Evolutionary conservation across 2,888 invertebrate genomes (phyloP), one percentile per base, ranked within the genome.

Genomic region (Tinea semifulvella): DNA sequence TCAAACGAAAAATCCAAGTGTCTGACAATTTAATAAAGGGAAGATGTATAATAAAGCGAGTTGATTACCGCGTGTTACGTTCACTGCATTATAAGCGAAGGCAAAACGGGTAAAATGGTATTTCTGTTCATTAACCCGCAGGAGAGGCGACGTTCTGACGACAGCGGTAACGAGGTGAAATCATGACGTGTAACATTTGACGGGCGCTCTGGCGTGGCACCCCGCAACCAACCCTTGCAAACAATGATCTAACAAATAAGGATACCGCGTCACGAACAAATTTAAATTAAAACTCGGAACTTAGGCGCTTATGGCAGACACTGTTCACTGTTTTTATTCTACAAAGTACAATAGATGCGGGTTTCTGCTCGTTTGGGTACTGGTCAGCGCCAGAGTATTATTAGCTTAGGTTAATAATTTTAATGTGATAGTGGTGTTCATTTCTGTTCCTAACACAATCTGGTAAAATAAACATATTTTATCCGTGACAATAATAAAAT

Each of bases 71-170:
- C 20, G 39, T 19, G 45, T 28, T 16, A 25, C 26, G 19, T 13
- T 31, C 17, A 27, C 22, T 46, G 42, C 42, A 40, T 42, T 26
- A 40, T 28, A 45, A 40, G 38, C 45, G 46, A 36, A 35, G 28
- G 11, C 43, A 22, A 31, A 40, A 36, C 26, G 43, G 43, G 39
- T 43, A 44, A 35, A 42, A 47, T 36, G 42, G 42, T 56, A 60
- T 59, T 62, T 60, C 59, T 61, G 61, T 68, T 70, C 69, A 70
- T 73, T 72, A 72, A 66, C 60, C 53, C 58, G 56, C 16, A 31
- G 47, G 42, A 39, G 18, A 27, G 47, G 56, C 59, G 60, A 65
- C 64, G 59, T 58, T 58, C 61, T 60, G 60, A 61, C 63, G 61
- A 61, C 63, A 57, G 61, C 60, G 61, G 48, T 48, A 44, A 46